Evolutionary conservation across 53 echinoderm and acorn worm species (phyloP), one percentile per base, ranked within the genome.

Genomic region (Paracentrotus lividus): DNA sequence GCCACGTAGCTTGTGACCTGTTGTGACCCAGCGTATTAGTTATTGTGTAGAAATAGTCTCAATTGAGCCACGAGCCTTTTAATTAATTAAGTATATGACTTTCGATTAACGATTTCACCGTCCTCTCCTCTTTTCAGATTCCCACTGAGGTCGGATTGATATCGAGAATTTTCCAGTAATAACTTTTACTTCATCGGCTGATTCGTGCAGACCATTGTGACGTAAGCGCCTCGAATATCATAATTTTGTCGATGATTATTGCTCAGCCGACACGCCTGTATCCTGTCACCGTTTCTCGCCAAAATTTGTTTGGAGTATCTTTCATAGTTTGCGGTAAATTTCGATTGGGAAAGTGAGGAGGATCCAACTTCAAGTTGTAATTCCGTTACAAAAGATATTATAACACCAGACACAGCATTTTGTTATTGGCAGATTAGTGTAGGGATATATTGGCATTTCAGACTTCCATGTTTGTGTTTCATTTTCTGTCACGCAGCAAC

Each of bases 151-250:
- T 81, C 12, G 81, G 72, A 72, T 20, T 72, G n/a, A n/a, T n/a
- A n/a, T 72, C 20, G 72, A 40, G 18, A 5, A 36, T 36, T 21
- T n/a, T 38, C 20, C 18, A 36, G 44, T 9, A 44, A 47, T 12
- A 47, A 47, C 81, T n/a, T 2, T 26, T n/a, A n/a, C 27, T 26
- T 6, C 4, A 81, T 47, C 33, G 20, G 4, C 42, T 13, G n/a
- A 81, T 81, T 49, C 81, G 81, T 45, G 81, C 44, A 47, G n/a
- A 47, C 81, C 26, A 47, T 27, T 47, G 47, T 81, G 81, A 81
- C 47, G 72, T 72, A 14, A 45, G 81, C n/a, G 12, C 47, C 23
- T 43, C 6, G 42, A 21, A 23, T 77, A 77, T 47, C 10, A 47
- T n/a, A 81, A 44, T n/a, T n/a, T 10, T 81, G 27, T n/a, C n/a